A percentile compares a stretch with the other conserved stretches of the same genome.
Conservation (phyloP, 2,888 invertebrate genomes). For the Beris chalybata region DNA sequence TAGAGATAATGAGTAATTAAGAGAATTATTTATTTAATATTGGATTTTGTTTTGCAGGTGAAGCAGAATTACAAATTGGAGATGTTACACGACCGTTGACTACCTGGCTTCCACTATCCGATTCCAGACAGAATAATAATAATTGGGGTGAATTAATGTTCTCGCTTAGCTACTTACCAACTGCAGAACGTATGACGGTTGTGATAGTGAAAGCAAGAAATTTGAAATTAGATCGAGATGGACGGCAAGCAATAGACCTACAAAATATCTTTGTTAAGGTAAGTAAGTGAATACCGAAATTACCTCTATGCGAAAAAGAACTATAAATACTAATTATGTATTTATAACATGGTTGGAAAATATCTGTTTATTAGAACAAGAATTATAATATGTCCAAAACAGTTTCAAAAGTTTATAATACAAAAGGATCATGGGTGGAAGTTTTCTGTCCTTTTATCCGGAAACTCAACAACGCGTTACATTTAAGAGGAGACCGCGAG, state of each 20-base stretch:
- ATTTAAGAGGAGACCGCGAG: no score
- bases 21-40: not conserved
- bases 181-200: conserved; percentile 74
- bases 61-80: conserved; percentile 68
- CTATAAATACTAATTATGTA: not conserved
- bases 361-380: no score
- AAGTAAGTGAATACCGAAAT: conserved; percentile 33
- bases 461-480: no score
- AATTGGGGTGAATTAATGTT: conserved; percentile 80
- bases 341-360: no score
- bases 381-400: no score
- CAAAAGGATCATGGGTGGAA: no score
- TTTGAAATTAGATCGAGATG: conserved; percentile 60
- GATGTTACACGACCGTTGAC: conserved; percentile 69
- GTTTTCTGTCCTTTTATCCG: no score
- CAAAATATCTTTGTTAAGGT: conserved; percentile 80
- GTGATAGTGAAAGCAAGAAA: conserved; percentile 73
- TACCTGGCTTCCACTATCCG: conserved; percentile 77
- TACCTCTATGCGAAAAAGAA: not conserved
- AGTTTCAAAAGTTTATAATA: no score
- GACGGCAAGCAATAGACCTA: conserved; percentile 48
- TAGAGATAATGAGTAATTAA: no score
- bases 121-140: conserved; percentile 68
- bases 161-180: conserved; percentile 78
- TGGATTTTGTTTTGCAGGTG: conserved; percentile 56